A percentile compares a stretch with the other conserved stretches of the same genome.
phyloP scores from a whole-genome alignment of 2,888 invertebrate species.

The Acanthosepion pharaonis region DNA sequence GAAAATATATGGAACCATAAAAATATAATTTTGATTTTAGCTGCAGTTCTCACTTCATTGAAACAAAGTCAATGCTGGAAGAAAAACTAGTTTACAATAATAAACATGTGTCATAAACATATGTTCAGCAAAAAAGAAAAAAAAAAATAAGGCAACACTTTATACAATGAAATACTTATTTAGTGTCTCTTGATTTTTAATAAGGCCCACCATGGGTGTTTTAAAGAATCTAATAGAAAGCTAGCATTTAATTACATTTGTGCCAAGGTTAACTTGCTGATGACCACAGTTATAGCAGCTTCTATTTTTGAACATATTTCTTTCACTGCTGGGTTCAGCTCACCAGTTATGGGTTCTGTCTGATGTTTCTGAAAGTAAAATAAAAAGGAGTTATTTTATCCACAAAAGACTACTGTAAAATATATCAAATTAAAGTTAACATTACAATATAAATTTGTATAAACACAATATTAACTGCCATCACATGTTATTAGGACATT shows the following conservation, averaged over 20 bases:
- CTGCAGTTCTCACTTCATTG: too few relatives aligned
- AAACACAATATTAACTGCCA: too few relatives aligned
- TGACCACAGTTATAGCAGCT: conserved; percentile 40
- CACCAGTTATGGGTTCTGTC: conserved; percentile 58
- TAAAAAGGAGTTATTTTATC: neutral
- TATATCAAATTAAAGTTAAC: too few relatives aligned
- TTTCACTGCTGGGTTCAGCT: conserved; percentile 54
- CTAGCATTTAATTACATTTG: neutral
- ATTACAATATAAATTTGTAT: too few relatives aligned
- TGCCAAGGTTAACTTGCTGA: conserved; percentile 38
- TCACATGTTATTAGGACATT: too few relatives aligned
- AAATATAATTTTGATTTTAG: too few relatives aligned
- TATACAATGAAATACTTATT: conserved; percentile 15
- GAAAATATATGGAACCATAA: too few relatives aligned
- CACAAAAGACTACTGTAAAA: too few relatives aligned
- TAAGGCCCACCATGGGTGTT: neutral
- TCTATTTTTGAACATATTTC: conserved; percentile 58
- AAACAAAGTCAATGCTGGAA: too few relatives aligned
- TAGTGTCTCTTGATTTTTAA: conserved; percentile 13
- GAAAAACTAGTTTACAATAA: neutral
- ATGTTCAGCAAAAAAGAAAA: neutral
- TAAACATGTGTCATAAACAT: neutral
- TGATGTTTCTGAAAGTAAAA: conserved; percentile 61
- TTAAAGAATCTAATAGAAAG: neutral
- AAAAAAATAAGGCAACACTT: neutral